Conservation (phyloP, 2,888 invertebrate genomes). For the Mythimna loreyi region DNA sequence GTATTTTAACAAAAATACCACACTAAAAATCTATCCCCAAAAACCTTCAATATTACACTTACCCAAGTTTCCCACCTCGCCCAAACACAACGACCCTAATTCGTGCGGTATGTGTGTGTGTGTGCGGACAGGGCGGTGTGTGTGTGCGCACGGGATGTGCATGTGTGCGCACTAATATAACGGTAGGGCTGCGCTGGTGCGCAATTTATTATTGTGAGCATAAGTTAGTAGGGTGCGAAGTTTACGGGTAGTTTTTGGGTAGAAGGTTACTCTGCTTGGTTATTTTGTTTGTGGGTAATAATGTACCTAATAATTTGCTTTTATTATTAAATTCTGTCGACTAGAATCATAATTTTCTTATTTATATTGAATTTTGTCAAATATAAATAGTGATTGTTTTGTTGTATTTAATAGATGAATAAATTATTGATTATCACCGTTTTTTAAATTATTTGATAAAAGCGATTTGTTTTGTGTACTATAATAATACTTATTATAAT, state of each 20-base stretch:
- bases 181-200: conserved; percentile 73
- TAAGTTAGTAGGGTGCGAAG: conserved; percentile 13
- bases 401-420: too few relatives aligned
- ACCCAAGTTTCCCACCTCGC: conserved; percentile 53
- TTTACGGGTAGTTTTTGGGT: background rate
- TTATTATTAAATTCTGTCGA: too few relatives aligned
- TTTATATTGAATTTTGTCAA: too few relatives aligned
- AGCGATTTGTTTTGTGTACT: too few relatives aligned
- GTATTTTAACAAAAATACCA: background rate
- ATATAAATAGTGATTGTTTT: too few relatives aligned
- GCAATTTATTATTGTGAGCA: conserved; percentile 34
- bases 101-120: conserved; percentile 75
- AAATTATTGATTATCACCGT: too few relatives aligned
- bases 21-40: background rate
- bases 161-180: conserved; percentile 77
- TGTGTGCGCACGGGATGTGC: conserved; percentile 78
- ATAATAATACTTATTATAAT: too few relatives aligned
- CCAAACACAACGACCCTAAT: conserved; percentile 86
- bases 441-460: too few relatives aligned
- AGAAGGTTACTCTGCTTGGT: too few relatives aligned
- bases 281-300: too few relatives aligned
- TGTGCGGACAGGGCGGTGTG: conserved; percentile 61
- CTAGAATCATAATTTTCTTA: too few relatives aligned
- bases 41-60: conserved; percentile 56
- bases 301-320: too few relatives aligned